Conservation (phyloP, 1,140 invertebrate species). For the Dinothrombium tinctorium region DNA sequence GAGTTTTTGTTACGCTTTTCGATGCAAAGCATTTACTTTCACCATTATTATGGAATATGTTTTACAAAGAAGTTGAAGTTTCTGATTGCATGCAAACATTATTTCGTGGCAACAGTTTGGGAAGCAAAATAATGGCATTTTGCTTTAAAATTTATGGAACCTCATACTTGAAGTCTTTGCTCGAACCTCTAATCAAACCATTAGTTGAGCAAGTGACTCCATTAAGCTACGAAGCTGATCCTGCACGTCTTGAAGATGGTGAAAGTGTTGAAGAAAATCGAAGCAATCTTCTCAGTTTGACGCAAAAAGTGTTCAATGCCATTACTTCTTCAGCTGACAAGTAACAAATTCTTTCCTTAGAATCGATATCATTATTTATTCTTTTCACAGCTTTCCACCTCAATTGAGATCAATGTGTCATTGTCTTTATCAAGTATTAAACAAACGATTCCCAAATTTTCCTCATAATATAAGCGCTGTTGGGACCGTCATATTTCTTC, state of each 20-base stretch:
- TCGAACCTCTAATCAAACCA: slow-evolving; percentile 68
- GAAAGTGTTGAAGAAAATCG: slow-evolving; percentile 78
- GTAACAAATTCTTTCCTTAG: slow-evolving; percentile 21
- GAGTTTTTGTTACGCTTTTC: slow-evolving; percentile 88
- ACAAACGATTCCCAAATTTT: slow-evolving; percentile 71
- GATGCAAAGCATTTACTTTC: slow-evolving; percentile 87
- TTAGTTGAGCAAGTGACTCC: slow-evolving; percentile 37
- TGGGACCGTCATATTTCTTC: slow-evolving; percentile 81
- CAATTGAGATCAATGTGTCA: slow-evolving; percentile 94
- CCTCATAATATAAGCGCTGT: slow-evolving; percentile 76
- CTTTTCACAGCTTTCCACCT: slow-evolving; percentile 46
- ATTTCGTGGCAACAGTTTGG: slow-evolving; percentile 82
- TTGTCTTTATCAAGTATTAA: slow-evolving; percentile 69
- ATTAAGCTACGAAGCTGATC: slow-evolving; percentile 67
- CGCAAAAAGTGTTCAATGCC: slow-evolving; percentile 75
- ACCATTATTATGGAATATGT: slow-evolving; percentile 92
- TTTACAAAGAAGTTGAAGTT: slow-evolving; percentile 84
- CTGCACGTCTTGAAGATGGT: slow-evolving; percentile 49
- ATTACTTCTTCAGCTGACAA: slow-evolving; percentile 71
- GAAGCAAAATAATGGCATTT: slow-evolving; percentile 95
- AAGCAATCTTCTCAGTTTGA: slow-evolving; percentile 58
- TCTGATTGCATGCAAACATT: slow-evolving; percentile 94
- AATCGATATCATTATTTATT: slow-evolving; percentile 5
- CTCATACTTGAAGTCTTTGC: slow-evolving; percentile 56
- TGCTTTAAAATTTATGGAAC: slow-evolving; percentile 96